A percentile compares a stretch with the other conserved stretches of the same genome.
Evolutionary conservation across 2,113 vertebrate genomes (phyloP).

Genomic region (Neopipo cinnamomea): DNA sequence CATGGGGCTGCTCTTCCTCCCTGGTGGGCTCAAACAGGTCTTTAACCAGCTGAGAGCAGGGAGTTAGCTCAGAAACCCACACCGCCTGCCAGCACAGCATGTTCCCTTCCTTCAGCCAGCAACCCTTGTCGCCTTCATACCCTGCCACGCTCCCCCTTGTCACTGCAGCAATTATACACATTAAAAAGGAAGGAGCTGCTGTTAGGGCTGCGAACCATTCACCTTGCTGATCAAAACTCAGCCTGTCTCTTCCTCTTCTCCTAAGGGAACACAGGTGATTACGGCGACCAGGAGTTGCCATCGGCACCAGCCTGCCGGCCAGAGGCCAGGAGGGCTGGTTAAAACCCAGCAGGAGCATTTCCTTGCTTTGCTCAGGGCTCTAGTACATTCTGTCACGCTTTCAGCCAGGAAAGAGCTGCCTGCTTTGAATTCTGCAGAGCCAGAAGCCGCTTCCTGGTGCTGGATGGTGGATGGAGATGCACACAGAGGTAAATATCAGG

Average conservation of each 20-base stretch:
- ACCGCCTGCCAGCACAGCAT: background rate
- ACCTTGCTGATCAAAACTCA: background rate
- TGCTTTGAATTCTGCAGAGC: background rate
- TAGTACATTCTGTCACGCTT: background rate
- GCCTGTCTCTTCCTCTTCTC: background rate
- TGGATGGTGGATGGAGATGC: background rate
- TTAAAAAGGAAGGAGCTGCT: background rate
- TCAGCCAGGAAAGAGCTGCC: background rate
- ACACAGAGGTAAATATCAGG: background rate
- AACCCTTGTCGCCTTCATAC: rapidly evolving
- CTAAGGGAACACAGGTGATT: background rate
- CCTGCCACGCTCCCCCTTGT: background rate
- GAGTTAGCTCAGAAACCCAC: background rate
- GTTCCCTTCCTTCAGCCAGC: background rate
- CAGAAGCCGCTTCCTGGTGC: background rate
- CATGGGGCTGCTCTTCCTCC: background rate
- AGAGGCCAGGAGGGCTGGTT: background rate
- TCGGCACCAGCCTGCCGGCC: background rate
- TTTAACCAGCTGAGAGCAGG: background rate
- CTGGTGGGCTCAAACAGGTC: rapidly evolving
- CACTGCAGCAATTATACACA: background rate
- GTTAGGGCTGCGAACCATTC: background rate
- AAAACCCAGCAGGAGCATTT: background rate
- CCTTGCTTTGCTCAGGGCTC: background rate
- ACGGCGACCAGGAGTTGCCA: background rate